Evolutionary conservation across 2,113 vertebrate genomes (phyloP), one percentile per base, ranked within the genome.

Genomic region (Stigmatopora argus): DNA sequence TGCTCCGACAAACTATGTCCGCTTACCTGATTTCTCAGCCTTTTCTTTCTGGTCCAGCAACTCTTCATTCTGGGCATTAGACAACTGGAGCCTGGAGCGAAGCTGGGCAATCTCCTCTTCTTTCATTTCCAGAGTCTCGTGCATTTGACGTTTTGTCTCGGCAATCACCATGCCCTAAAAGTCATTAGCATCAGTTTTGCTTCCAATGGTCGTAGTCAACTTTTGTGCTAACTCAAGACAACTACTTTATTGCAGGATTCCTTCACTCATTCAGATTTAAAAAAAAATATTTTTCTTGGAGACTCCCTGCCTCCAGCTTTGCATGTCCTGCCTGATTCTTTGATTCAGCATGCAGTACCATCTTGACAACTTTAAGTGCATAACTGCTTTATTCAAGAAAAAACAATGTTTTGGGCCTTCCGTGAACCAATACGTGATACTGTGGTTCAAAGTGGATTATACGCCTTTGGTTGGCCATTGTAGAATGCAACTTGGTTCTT

Each of bases 71-170:
- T 94, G 92, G 14, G 83, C 79, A 44, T 89, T 88, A 19, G 90
- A 71, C 77, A 94, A 90, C 73, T 95, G 95, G 78, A 96, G 85
- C 26, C 82, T 90, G 81, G 89, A 83, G 56, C 91, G 92, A 19
- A 98, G 90, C 59, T 95, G 93, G 44, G 91, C 92, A 11, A 98
- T 84, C 84, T 98, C 97, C 35, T 98, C 96, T 83, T 99, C 96
- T 80, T 98, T 99, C 89, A 96, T 92, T 88, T 98, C 96, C 83
- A 99, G 62, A 0, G 95, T 97, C 83, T 98, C 96, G 3, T 97
- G 96, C 95, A 98, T 98, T 81, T 98, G 97, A 7, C 95, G 89
- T 81, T 99, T 98, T 26, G 94, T 96, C 89, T 99, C 96, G 51
- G 96, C 95, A 70, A 98, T 97, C 31, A 98, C 94, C 95, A 98